These are phyloP conservation scores for Agriopis aurantiaria DNA, from an alignment of 2,888 invertebrate genomes.

Conservation along the genomic window DNA sequence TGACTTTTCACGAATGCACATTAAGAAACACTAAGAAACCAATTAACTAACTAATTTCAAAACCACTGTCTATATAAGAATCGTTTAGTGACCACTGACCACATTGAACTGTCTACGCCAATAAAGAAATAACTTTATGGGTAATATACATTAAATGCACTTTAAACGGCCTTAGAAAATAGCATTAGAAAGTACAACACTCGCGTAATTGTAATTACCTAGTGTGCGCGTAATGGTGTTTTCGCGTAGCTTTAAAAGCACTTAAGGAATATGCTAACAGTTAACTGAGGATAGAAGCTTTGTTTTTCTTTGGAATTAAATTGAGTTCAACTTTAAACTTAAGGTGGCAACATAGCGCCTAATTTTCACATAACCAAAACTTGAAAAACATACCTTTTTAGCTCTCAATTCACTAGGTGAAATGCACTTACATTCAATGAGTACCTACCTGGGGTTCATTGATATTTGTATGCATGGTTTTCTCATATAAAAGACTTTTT, in stretches of 20 bases:
- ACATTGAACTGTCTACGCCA: slow-evolving; percentile 4
- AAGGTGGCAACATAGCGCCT: not conserved
- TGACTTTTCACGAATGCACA: no score
- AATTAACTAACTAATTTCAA: not conserved
- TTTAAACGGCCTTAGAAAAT: slow-evolving; percentile 45
- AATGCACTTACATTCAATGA: no score
- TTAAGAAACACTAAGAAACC: no score
- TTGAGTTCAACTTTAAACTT: slow-evolving; percentile 2
- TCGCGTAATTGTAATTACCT: slow-evolving; percentile 61
- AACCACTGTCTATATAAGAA: not conserved
- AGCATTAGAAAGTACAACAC: slow-evolving; percentile 54
- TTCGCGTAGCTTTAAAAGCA: slow-evolving; percentile 33
- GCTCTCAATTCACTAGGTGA: no score
- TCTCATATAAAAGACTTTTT: no score
- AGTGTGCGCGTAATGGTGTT: slow-evolving; percentile 60
- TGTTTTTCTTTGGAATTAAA: slow-evolving; percentile 18
- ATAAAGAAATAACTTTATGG: not conserved
- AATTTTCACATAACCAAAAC: no score
- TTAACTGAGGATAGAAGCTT: slow-evolving; percentile 32
- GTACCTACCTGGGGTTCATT: no score
- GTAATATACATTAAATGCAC: slow-evolving; percentile 23
- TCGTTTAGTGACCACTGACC: not conserved
- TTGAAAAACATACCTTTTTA: no score
- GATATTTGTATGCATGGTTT: no score
- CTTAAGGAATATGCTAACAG: slow-evolving; percentile 53